Evolutionary conservation across 1,140 invertebrate species (phyloP).

Genomic region (Laupala kohalensis): DNA sequence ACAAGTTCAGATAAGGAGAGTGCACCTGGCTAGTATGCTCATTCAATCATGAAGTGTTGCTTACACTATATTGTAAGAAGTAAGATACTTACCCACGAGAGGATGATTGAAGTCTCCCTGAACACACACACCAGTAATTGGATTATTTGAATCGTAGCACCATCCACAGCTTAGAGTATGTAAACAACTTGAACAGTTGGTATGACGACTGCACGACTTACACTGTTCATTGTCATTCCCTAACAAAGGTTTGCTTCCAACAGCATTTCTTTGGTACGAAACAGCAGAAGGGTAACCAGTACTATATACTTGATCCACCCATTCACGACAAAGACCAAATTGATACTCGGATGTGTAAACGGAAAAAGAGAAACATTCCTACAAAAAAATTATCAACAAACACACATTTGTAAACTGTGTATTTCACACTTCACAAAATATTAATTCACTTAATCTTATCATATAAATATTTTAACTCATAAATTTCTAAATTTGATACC

Average conservation of each 20-base stretch:
- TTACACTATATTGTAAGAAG: too few relatives aligned
- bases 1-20: too few relatives aligned
- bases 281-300: not conserved
- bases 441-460: not conserved
- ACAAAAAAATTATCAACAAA: not conserved
- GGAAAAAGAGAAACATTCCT: slow-evolving; percentile 83
- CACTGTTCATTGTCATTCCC: slow-evolving; percentile 39
- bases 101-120: slow-evolving; percentile 66
- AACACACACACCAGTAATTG: slow-evolving; percentile 66
- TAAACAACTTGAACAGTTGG: slow-evolving; percentile 68
- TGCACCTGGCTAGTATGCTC: too few relatives aligned
- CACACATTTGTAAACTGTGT: too few relatives aligned
- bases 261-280: not conserved
- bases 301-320: slow-evolving; percentile 57
- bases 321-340: slow-evolving; percentile 81
- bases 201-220: slow-evolving; percentile 62
- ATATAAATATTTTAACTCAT: not conserved
- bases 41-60: too few relatives aligned
- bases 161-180: slow-evolving; percentile 79
- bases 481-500: not conserved
- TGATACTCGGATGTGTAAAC: slow-evolving; percentile 89
- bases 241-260: not conserved
- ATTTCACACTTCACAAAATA: too few relatives aligned
- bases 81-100: slow-evolving; percentile 30
- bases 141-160: slow-evolving; percentile 80